phyloP scores from a whole-genome alignment of 2,113 vertebrate genomes.

The Campylomormyrus numenius region DNA sequence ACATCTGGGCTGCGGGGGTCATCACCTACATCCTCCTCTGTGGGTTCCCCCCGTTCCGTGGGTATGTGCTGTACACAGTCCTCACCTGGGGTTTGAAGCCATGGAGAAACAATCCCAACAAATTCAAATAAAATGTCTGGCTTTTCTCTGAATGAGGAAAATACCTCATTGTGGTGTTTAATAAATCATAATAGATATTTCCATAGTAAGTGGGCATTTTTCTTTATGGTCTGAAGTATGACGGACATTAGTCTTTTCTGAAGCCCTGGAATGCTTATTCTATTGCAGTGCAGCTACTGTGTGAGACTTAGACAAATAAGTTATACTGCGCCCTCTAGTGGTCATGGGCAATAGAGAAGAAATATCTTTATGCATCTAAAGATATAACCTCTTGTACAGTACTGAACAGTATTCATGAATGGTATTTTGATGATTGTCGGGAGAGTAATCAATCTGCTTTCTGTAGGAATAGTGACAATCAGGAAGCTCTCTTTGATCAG shows the following conservation, averaged over 20 bases:
- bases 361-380: neutral
- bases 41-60: slow-evolving; percentile 91
- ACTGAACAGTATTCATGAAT: neutral
- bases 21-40: slow-evolving; percentile 95
- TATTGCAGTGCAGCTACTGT: neutral
- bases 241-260: neutral
- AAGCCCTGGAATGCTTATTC: neutral
- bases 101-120: neutral
- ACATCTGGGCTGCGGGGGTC: slow-evolving; percentile 95
- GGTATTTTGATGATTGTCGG: neutral
- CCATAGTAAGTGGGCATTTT: neutral
- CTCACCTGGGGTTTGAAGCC: neutral
- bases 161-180: neutral
- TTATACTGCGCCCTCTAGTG: slow-evolving; percentile 23
- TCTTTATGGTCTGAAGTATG: neutral
- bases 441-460: slow-evolving; percentile 8
- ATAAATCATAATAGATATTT: neutral
- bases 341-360: neutral
- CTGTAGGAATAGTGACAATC: slow-evolving; percentile 77
- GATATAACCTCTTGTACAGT: neutral
- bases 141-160: neutral
- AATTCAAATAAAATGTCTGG: neutral
- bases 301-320: neutral
- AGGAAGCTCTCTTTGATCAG: slow-evolving; percentile 88
- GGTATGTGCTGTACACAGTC: slow-evolving; percentile 61